phyloP scores from a whole-genome alignment of 2,888 invertebrate genomes.

The Polymixis flavicincta region DNA sequence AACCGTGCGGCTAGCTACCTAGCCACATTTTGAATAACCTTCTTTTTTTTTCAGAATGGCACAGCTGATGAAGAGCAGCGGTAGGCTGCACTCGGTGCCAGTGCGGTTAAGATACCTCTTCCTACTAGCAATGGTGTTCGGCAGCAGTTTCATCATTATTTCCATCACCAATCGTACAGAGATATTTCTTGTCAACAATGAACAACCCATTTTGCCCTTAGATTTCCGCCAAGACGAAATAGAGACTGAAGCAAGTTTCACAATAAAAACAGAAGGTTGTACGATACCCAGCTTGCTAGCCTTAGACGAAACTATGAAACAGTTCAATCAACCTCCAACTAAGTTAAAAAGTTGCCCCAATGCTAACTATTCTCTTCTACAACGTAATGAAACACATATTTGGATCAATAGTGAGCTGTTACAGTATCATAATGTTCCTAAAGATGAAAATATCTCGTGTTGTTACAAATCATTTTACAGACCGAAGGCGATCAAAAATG shows the following conservation, averaged over 20 bases:
- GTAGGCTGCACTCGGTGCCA: conserved; percentile 69
- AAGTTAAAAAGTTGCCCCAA: conserved; percentile 89
- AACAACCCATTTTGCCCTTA: conserved; percentile 68
- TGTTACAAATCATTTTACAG: conserved; percentile 92
- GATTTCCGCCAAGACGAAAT: conserved; percentile 67
- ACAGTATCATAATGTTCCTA: conserved; percentile 86
- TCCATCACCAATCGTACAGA: conserved; percentile 79
- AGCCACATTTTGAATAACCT: neutral
- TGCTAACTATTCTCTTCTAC: conserved; percentile 88
- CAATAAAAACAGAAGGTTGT: conserved; percentile 92
- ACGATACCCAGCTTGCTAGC: conserved; percentile 92
- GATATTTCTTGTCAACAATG: conserved; percentile 76
- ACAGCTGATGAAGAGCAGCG: conserved; percentile 67
- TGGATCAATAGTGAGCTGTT: conserved; percentile 88
- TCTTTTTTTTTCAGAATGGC: conserved; percentile 81
- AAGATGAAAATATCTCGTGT: conserved; percentile 87
- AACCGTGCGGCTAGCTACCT: no score
- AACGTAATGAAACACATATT: conserved; percentile 91
- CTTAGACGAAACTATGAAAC: conserved; percentile 89
- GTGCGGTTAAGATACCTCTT: conserved; percentile 82
- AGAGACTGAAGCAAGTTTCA: conserved; percentile 79
- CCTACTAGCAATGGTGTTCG: conserved; percentile 78
- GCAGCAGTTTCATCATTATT: conserved; percentile 81
- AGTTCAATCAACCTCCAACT: conserved; percentile 88
- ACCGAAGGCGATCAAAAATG: conserved; percentile 83